Evolutionary conservation across 2,113 vertebrate species (phyloP).

Genomic region (Centropristis striata): DNA sequence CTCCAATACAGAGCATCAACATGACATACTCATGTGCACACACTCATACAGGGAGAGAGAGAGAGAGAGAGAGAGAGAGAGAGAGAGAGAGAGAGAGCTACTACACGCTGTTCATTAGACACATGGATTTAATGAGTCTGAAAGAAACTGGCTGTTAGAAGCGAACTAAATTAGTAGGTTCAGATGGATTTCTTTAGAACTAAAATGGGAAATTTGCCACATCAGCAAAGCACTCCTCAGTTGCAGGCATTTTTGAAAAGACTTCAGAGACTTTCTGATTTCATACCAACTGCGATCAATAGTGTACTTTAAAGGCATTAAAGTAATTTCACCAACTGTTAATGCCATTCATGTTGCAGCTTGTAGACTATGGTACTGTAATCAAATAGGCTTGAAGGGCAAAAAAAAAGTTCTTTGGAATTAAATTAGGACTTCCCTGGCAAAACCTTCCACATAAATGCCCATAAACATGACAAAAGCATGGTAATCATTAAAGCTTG

Average conservation of each 20-base stretch:
- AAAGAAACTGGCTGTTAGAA: conserved; percentile 87
- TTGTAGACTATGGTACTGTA: conserved; percentile 45
- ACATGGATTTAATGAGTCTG: conserved; percentile 92
- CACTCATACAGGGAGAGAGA: not conserved
- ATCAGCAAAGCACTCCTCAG: conserved; percentile 84
- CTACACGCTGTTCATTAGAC: conserved; percentile 77
- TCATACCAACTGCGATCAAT: conserved; percentile 58
- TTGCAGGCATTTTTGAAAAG: conserved; percentile 80
- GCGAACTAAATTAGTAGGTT: conserved; percentile 90
- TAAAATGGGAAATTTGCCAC: conserved; percentile 84
- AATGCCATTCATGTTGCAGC: conserved; percentile 57
- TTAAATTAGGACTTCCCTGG: conserved; percentile 56
- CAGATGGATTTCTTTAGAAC: conserved; percentile 86
- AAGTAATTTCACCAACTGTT: conserved; percentile 58
- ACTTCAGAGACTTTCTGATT: conserved; percentile 78
- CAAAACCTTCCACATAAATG: conserved; percentile 51
- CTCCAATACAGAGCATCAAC: conserved; percentile 2
- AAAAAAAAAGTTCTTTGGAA: conserved; percentile 39
- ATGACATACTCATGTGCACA: conserved; percentile 41
- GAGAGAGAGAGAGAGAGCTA: conserved; percentile 17
- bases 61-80: conserved; percentile 8
- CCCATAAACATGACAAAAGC: conserved; percentile 67
- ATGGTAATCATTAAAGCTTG: conserved; percentile 65
- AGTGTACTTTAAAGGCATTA: conserved; percentile 37
- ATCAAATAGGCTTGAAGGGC: conserved; percentile 36